phyloP scores from a whole-genome alignment of 92 coral and sea anemone species.

The Muricea muricata region DNA sequence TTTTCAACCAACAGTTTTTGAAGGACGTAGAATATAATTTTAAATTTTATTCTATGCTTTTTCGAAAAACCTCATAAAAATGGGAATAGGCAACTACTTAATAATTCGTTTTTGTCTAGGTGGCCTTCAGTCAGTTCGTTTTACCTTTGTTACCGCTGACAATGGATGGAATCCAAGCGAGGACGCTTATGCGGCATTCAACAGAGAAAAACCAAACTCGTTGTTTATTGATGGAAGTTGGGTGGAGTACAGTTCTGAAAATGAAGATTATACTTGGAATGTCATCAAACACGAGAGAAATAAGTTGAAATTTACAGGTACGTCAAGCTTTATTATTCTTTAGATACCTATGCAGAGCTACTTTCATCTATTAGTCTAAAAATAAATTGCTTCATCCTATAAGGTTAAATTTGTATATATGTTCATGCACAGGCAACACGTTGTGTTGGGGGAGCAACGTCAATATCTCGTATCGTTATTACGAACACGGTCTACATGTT shows the following conservation, averaged over 20 bases:
- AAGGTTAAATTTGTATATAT: too few relatives aligned
- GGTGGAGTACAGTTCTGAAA: constrained; percentile 78
- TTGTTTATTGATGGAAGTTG: constrained; percentile 80
- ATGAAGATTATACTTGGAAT: constrained; percentile 96
- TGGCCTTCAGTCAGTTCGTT: constrained; percentile 95
- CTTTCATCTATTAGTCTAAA: too few relatives aligned
- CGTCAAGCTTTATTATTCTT: too few relatives aligned
- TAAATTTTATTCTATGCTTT: too few relatives aligned
- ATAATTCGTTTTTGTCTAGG: not conserved
- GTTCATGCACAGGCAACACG: constrained; percentile 26
- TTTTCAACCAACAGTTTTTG: too few relatives aligned
- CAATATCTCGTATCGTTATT: constrained; percentile 50
- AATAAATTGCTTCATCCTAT: too few relatives aligned
- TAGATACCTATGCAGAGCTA: too few relatives aligned
- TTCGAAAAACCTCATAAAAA: too few relatives aligned
- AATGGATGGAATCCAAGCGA: constrained; percentile 89
- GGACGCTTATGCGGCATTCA: constrained; percentile 95
- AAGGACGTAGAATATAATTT: too few relatives aligned
- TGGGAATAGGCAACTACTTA: too few relatives aligned
- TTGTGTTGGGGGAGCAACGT: constrained; percentile 71
- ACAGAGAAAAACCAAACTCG: constrained; percentile 73
- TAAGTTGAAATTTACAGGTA: too few relatives aligned
- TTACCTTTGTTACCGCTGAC: constrained; percentile 77
- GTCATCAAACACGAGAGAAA: constrained; percentile 78
- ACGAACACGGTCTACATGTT: constrained; percentile 65